These are phyloP conservation scores for Columbina picui DNA, from an alignment of 2,113 vertebrate species.

Conservation along the genomic window DNA sequence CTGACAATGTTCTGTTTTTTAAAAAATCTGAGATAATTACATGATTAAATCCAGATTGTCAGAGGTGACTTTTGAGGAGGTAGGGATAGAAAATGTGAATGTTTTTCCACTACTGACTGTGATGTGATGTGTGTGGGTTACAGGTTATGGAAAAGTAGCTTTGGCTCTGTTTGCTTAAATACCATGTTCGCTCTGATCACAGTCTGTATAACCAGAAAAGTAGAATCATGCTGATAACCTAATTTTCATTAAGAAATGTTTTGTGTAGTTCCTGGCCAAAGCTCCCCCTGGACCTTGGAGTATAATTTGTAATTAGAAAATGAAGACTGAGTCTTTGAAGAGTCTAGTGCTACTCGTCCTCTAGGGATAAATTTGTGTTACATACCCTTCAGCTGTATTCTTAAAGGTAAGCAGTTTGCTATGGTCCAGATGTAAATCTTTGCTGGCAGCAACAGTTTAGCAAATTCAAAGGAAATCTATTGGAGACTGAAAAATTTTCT, in stretches of 20 bases:
- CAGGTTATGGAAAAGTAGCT: background rate
- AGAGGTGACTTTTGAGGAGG: background rate
- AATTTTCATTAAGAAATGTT: background rate
- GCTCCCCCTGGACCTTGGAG: background rate
- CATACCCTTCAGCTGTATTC: slow-evolving; percentile 1
- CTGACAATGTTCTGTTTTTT: background rate
- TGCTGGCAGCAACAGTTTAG: background rate
- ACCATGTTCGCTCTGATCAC: background rate
- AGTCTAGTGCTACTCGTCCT: background rate
- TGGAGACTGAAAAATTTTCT: background rate
- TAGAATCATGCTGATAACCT: background rate
- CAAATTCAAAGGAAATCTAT: background rate
- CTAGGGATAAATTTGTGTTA: background rate
- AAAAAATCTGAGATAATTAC: background rate
- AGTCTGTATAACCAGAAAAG: background rate
- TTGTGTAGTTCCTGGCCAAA: background rate
- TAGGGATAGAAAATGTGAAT: background rate
- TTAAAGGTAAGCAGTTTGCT: background rate
- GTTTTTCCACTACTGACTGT: background rate
- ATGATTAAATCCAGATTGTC: background rate
- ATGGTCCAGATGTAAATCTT: background rate
- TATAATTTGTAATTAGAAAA: background rate
- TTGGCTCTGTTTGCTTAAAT: background rate
- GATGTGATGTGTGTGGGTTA: background rate
- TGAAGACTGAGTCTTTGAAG: background rate